Evolutionary conservation across 2,797 vertebrate genomes (phyloP).

Genomic region (Erithacus rubecula): DNA sequence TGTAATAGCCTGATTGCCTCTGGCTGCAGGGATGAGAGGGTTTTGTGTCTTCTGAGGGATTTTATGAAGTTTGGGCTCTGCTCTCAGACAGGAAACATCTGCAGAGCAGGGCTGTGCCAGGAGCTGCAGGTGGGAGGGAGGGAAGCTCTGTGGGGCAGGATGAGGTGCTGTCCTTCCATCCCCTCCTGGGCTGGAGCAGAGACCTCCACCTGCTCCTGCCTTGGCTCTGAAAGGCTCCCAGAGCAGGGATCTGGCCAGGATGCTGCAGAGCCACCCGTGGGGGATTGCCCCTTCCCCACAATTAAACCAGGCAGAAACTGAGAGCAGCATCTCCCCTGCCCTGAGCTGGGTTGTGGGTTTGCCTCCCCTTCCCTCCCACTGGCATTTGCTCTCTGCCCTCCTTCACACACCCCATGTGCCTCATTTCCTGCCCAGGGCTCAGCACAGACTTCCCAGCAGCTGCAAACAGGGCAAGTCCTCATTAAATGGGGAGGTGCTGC

Average conservation of each 20-base stretch:
- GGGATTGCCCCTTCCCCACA: not conserved
- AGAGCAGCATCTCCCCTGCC: not conserved
- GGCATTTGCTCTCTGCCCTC: not conserved
- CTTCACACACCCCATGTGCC: fast-evolving
- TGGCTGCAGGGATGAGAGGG: not conserved
- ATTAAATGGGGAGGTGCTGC: not conserved
- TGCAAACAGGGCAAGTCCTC: not conserved
- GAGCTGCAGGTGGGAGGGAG: not conserved
- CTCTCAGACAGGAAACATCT: not conserved
- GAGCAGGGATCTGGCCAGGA: not conserved
- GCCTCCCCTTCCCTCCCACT: not conserved
- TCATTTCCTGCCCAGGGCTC: fast-evolving
- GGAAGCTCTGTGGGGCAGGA: not conserved
- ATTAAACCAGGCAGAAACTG: not conserved
- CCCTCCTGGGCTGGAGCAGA: too few species aligned
- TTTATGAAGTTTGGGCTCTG: not conserved
- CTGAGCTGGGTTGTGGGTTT: not conserved
- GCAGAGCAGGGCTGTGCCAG: not conserved
- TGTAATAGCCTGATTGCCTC: not conserved
- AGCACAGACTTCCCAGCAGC: not conserved
- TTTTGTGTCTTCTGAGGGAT: not conserved
- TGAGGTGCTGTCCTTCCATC: not conserved
- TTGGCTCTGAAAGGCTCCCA: not conserved
- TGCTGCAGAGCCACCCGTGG: not conserved
- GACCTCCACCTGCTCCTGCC: not conserved